Evolutionary conservation across 2,113 vertebrate genomes (phyloP).

Genomic region (Grammomys dolichurus): DNA sequence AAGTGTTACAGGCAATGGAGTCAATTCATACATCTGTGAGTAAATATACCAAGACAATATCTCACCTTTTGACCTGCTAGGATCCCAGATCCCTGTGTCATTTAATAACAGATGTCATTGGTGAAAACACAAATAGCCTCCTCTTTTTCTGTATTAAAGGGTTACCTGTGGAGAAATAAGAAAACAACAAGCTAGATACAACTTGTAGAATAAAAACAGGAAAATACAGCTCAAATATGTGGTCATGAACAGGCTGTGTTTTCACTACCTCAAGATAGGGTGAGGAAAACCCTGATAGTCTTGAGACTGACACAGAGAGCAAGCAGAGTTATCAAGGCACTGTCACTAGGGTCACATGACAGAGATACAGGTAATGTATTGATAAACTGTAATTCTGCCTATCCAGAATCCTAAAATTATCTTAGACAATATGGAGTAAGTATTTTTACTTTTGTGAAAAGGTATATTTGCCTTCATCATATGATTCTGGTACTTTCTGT

Average conservation of each 20-base stretch:
- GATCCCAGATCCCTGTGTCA: too few species aligned
- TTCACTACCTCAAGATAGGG: neutral
- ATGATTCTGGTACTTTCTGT: neutral
- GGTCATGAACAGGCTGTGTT: neutral
- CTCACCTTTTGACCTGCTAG: neutral
- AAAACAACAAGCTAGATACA: neutral
- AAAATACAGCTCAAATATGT: neutral
- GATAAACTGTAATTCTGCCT: neutral
- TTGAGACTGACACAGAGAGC: neutral
- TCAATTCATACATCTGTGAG: too few species aligned
- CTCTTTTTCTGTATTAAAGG: neutral
- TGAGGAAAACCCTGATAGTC: neutral
- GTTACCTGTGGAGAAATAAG: neutral
- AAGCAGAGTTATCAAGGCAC: neutral
- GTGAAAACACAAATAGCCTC: fast-evolving
- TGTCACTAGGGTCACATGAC: neutral
- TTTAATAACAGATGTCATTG: neutral
- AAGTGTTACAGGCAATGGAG: neutral
- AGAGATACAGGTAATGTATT: neutral
- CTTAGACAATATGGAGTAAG: neutral
- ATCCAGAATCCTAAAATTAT: neutral
- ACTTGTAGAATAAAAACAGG: neutral
- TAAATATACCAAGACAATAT: too few species aligned
- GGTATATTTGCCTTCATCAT: neutral
- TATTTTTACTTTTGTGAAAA: neutral